phyloP scores from a whole-genome alignment of 2,113 vertebrate species.

The Pelodiscus sinensis region DNA sequence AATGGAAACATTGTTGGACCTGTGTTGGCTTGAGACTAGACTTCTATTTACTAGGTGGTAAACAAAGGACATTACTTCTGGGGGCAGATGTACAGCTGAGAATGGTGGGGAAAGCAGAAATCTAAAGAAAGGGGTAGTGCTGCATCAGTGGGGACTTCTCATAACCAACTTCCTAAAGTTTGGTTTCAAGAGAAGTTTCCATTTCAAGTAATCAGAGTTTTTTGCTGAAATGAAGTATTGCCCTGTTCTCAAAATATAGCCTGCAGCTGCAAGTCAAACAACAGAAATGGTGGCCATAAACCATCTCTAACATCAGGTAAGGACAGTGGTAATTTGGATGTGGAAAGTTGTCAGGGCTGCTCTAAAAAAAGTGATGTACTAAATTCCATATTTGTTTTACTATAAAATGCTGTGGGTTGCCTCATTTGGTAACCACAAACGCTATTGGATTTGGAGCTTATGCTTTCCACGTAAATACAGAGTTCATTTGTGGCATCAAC shows the following conservation, averaged over 20 bases:
- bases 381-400: accelerated
- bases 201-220: neutral
- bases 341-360: neutral
- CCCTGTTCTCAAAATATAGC: neutral
- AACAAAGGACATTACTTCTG: neutral
- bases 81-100: neutral
- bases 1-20: neutral
- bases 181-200: neutral
- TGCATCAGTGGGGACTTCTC: neutral
- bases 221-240: neutral
- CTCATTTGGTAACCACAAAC: neutral
- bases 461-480: neutral
- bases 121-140: neutral
- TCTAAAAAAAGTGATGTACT: neutral
- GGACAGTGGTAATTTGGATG: neutral
- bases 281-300: neutral
- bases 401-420: neutral
- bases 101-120: neutral
- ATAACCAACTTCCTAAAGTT: neutral
- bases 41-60: neutral
- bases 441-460: neutral
- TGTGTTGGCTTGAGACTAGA: neutral
- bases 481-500: neutral
- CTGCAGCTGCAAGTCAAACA: neutral
- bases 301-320: accelerated